Base-by-base conservation (phyloP, 2,113 vertebrate genomes). In the Chinchilla lanigera region DNA sequence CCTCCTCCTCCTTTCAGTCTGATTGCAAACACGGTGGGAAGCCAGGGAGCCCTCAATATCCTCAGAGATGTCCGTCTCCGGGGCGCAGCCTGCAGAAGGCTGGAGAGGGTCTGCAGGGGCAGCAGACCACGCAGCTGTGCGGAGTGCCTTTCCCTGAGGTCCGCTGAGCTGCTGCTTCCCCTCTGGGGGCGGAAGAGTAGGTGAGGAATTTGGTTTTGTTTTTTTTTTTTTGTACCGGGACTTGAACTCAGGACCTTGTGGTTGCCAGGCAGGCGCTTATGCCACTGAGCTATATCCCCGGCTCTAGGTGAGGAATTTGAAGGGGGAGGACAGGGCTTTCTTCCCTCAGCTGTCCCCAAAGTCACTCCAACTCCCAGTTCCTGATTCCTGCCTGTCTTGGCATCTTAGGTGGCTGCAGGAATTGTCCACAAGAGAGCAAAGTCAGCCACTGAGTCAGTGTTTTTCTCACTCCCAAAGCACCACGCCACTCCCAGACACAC, bases 371-470 rank as follows among this genome's bases (percentile, higher is more conserved):
- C 44, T 44, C 65, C 60, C 38, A 93, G 54, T 41, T 94, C 78
- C 89, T 44, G 50, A 86, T 69, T 63, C 47, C 85, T 65, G 20
- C 69, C 75, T 54, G 56, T 65, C 38, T 65, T 60, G 44, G 84
- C 67, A n/a, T 89, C 87, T 86, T 38, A n/a, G 86, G 22, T 60
- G 86, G 89, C 38, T 50, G 11, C 58, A 73, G 96, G 84, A 65
- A 89, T 60, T 89, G 56, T 89, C 78, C 78, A 41, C 0, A 11
- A 44, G 50, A 92, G 61, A 80, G 88, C 71, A 91, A 60, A 81
- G 93, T 69, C 86, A 86, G 67, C 56, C 69, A 90, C 75, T 65
- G 90, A 96, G 41, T 94, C 73, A 71, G 83, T 93, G 89, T 93
- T 82, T 96, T 84, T 80, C 78, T 96, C 60, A 95, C 22, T 77